These are phyloP conservation scores for Adelges cooleyi DNA, from an alignment of 1,140 invertebrate genomes.

Conservation along the genomic window DNA sequence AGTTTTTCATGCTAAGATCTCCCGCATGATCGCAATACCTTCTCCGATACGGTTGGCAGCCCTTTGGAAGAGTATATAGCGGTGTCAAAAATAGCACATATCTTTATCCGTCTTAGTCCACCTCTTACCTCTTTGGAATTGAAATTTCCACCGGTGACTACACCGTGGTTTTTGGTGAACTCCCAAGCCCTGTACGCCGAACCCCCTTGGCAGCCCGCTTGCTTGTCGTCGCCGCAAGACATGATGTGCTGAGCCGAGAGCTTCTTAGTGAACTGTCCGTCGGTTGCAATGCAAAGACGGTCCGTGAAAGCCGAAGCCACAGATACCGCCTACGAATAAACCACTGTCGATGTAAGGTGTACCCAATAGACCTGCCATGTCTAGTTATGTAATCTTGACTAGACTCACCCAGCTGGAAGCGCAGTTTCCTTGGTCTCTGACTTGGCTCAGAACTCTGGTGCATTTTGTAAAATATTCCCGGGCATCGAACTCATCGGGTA, in stretches of 20 bases:
- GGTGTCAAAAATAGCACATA: not conserved
- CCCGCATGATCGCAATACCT: not conserved
- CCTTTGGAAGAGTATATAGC: not conserved
- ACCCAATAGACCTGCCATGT: too few species aligned
- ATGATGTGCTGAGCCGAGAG: slow-evolving; percentile 54
- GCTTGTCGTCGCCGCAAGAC: slow-evolving; percentile 43
- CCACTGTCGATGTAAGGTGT: too few species aligned
- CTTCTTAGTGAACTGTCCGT: slow-evolving; percentile 42
- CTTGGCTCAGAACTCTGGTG: slow-evolving; percentile 6
- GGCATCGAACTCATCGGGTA: slow-evolving; percentile 28
- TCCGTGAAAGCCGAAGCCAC: slow-evolving; percentile 49
- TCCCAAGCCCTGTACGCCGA: slow-evolving; percentile 48
- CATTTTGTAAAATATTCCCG: slow-evolving; percentile 23
- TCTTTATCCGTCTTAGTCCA: not conserved
- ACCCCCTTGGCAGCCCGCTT: slow-evolving; percentile 55
- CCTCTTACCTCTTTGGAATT: slow-evolving; percentile 38
- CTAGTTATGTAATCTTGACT: not conserved
- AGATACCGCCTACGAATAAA: slow-evolving; percentile 30
- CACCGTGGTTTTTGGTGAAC: slow-evolving; percentile 42
- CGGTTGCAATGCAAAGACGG: slow-evolving; percentile 51
- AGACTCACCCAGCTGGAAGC: slow-evolving; percentile 33
- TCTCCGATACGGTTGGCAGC: slow-evolving; percentile 1
- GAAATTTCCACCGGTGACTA: slow-evolving; percentile 54
- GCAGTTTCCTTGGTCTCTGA: slow-evolving; percentile 31
- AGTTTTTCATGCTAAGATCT: not conserved